These are phyloP conservation scores for Leptinotarsa tumamoca DNA, from an alignment of 2,888 invertebrate species.

Conservation along the genomic window DNA sequence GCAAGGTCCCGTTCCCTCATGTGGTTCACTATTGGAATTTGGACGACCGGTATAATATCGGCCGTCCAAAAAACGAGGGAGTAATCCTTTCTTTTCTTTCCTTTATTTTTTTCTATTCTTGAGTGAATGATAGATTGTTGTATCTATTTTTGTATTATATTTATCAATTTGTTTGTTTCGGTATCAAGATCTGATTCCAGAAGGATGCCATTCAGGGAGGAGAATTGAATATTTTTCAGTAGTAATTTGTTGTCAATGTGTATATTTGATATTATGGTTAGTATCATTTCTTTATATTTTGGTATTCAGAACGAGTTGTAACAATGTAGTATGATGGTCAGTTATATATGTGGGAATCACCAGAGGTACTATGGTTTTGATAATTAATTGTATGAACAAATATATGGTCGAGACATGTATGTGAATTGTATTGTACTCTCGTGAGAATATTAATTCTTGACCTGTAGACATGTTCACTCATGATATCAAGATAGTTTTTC, in stretches of 20 bases:
- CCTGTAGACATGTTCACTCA: not conserved
- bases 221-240: not conserved
- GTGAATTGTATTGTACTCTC: not conserved
- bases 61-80: not conserved
- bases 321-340: slow-evolving; percentile 5
- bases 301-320: not conserved
- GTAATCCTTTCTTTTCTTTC: not conserved
- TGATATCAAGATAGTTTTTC: not conserved
- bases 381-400: not conserved
- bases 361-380: not conserved
- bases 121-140: not conserved
- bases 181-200: not conserved
- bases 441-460: not conserved
- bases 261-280: not conserved
- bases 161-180: not conserved
- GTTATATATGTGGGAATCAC: not conserved
- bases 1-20: too few relatives aligned
- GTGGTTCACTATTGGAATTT: not conserved
- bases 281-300: not conserved
- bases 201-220: not conserved
- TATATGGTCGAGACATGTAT: not conserved
- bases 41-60: too few relatives aligned
- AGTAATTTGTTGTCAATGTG: not conserved
- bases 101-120: not conserved
- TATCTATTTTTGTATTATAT: not conserved